A percentile compares a stretch with the other conserved stretches of the same genome.
phyloP scores from a whole-genome alignment of 2,888 invertebrate genomes.

The Auanema sp. region DNA sequence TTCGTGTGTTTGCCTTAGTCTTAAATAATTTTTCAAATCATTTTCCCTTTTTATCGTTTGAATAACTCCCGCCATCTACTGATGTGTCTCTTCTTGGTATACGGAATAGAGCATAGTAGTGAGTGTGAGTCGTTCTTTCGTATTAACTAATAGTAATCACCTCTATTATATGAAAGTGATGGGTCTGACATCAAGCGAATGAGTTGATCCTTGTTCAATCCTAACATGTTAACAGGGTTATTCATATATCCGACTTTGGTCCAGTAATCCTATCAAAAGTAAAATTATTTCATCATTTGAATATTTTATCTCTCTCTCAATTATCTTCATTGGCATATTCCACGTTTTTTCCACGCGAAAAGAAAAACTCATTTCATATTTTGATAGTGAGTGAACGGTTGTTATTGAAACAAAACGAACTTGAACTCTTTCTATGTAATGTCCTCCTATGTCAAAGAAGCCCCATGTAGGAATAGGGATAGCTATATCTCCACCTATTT shows the following conservation, averaged over 20 bases:
- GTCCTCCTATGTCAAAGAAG: conserved; percentile 36
- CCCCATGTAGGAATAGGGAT: conserved; percentile 41
- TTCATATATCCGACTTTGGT: conserved; percentile 37
- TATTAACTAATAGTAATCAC: too few relatives aligned
- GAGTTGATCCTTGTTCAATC: conserved; percentile 33
- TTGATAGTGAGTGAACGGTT: neutral
- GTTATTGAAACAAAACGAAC: conserved; percentile 11
- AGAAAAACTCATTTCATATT: too few relatives aligned
- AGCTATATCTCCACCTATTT: conserved; percentile 39
- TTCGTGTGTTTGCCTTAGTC: too few relatives aligned
- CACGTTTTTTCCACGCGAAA: too few relatives aligned
- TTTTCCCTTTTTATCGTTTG: too few relatives aligned
- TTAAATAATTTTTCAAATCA: too few relatives aligned
- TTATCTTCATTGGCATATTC: neutral
- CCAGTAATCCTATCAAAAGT: conserved; percentile 30
- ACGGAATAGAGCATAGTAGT: too few relatives aligned
- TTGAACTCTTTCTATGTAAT: conserved; percentile 40
- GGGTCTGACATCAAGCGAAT: conserved; percentile 31
- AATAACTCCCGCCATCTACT: too few relatives aligned
- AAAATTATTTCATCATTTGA: neutral
- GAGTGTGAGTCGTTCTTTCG: too few relatives aligned
- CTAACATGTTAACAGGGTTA: conserved; percentile 36
- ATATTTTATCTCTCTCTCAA: neutral
- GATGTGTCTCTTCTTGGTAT: too few relatives aligned
- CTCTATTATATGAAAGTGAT: conserved; percentile 32